These are phyloP conservation scores for Teleogryllus oceanicus DNA, from an alignment of 2,888 invertebrate genomes.

Conservation along the genomic window DNA sequence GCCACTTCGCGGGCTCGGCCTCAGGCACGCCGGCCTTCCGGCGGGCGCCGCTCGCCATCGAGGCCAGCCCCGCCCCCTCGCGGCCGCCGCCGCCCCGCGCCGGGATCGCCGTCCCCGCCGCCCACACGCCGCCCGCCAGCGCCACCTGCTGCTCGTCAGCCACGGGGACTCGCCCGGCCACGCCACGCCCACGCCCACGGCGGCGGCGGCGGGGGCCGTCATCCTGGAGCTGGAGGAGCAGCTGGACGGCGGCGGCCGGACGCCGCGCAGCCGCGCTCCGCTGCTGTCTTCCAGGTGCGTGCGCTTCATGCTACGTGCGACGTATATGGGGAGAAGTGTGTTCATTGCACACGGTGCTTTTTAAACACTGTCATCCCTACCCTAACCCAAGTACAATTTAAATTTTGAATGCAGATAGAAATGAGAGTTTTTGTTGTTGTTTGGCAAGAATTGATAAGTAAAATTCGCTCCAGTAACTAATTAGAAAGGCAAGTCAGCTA, in stretches of 20 bases:
- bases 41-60: slow-evolving; percentile 39
- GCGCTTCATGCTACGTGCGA: too few relatives aligned
- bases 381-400: too few relatives aligned
- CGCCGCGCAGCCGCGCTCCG: slow-evolving; percentile 31
- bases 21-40: slow-evolving; percentile 22
- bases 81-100: not conserved
- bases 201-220: slow-evolving; percentile 40
- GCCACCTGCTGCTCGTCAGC: not conserved
- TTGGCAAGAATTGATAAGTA: too few relatives aligned
- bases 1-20: not conserved
- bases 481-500: too few relatives aligned
- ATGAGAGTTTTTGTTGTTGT: too few relatives aligned
- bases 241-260: not conserved
- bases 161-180: slow-evolving; percentile 28
- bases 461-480: too few relatives aligned
- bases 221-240: slow-evolving; percentile 38
- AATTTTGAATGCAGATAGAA: too few relatives aligned
- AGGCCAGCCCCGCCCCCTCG: slow-evolving; percentile 11
- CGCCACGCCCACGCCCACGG: slow-evolving; percentile 32
- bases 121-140: not conserved
- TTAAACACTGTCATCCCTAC: too few relatives aligned
- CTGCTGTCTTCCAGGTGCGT: slow-evolving; percentile 27
- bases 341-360: too few relatives aligned
- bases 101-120: not conserved
- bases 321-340: too few relatives aligned